These are phyloP conservation scores for Argyra leucocephala DNA, from an alignment of 2,888 invertebrate genomes.

Conservation along the genomic window DNA sequence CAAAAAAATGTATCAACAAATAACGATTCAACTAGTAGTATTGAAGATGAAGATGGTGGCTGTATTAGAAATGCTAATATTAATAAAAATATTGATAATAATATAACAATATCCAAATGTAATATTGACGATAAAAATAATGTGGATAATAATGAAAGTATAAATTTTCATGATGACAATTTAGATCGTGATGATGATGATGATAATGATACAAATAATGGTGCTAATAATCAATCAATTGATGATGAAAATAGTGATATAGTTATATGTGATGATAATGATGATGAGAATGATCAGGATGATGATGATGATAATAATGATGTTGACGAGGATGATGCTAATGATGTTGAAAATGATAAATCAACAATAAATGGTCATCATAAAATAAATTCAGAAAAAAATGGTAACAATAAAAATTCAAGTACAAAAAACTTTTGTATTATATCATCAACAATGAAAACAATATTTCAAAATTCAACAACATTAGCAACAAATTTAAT, in stretches of 20 bases:
- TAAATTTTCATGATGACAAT: not conserved
- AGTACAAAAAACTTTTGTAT: too few species aligned
- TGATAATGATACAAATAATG: not conserved
- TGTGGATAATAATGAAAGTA: not conserved
- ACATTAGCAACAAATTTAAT: slow-evolving; percentile 10
- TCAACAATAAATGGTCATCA: too few species aligned
- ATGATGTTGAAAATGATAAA: too few species aligned
- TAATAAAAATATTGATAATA: too few species aligned
- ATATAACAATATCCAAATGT: not conserved
- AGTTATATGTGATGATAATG: not conserved
- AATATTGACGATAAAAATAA: not conserved
- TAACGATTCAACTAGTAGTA: slow-evolving; percentile 2
- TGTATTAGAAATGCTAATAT: too few species aligned
- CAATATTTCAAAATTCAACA: not conserved
- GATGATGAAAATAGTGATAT: slow-evolving; percentile 2
- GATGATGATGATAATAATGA: too few species aligned
- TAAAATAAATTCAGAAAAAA: too few species aligned
- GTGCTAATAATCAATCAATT: not conserved
- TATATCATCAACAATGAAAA: too few species aligned
- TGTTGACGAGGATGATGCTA: too few species aligned
- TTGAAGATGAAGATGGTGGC: not conserved
- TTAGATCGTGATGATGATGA: not conserved
- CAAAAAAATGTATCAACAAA: not conserved
- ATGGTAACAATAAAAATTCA: too few species aligned
- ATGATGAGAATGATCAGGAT: too few species aligned